Conservation (phyloP, 2,797 vertebrate genomes). For the Melanotaenia maccullochi region DNA sequence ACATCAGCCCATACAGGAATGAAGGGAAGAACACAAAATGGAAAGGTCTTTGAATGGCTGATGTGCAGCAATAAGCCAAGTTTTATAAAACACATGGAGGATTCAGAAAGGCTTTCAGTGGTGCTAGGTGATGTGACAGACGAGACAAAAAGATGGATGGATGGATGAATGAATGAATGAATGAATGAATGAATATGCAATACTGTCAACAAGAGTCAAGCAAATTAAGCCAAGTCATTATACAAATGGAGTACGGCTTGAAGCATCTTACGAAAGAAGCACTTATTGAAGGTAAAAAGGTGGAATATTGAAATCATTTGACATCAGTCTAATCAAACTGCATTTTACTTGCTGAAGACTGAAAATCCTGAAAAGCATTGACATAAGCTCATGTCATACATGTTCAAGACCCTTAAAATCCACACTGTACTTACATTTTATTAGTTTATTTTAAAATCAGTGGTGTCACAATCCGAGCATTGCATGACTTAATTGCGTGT, state of each 20-base stretch:
- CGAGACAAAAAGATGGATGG: not conserved
- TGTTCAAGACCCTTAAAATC: not conserved
- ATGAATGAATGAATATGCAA: not conserved
- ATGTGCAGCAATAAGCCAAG: not conserved
- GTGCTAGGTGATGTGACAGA: not conserved
- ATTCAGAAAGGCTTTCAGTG: not conserved
- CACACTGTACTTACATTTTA: not conserved
- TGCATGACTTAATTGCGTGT: not conserved
- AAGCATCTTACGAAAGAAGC: not conserved
- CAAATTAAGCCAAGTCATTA: not conserved
- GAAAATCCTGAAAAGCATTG: not conserved
- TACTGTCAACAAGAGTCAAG: not conserved
- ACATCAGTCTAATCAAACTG: not conserved
- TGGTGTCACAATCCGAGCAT: not conserved
- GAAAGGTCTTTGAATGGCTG: not conserved
- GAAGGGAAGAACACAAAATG: not conserved
- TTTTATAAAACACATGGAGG: not conserved
- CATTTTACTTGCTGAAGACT: not conserved
- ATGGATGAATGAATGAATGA: not conserved
- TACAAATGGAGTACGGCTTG: not conserved
- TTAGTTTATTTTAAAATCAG: not conserved
- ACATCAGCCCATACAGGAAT: not conserved
- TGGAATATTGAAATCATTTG: not conserved
- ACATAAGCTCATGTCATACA: not conserved
- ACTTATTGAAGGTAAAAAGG: not conserved